Evolutionary conservation across 1,140 invertebrate genomes (phyloP), one percentile per base, ranked within the genome.

Genomic region (Drosophila mojavensis): DNA sequence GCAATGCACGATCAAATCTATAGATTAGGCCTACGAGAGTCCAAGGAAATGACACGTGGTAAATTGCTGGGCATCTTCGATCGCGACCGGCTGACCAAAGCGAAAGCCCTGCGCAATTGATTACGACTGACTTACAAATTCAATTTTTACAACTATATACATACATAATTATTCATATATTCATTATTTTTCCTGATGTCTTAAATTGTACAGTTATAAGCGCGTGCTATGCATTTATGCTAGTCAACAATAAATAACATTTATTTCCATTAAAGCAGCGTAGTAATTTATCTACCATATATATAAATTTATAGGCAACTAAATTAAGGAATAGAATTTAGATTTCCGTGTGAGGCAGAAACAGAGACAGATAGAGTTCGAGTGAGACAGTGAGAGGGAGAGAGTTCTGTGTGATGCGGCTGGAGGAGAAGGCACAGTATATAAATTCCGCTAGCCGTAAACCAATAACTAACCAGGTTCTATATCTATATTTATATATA

Each of bases 21-120:
- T 93, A 97, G 98, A 91, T 93, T 99, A 20, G 98, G 98, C 6
- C 92, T 98, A 11, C 97, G 98, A 91, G 98, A 99, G 94, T 96
- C 97, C 1, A 98, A 98, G 92, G 98, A 99, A 94, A 98, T 99
- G 96, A 98, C 98, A 0, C 94, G 98, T 78, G 98, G 98, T 41
- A 98, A 98, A 93, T 98, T 98, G 92, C 94, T 99, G 47, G 97
- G 98, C 93, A 97, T 99, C 85, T 96, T 96, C 81, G 94, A 81
- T 53, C 67, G 65, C 0, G 61, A 89, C 13, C 48, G 36, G 2
- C 20, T 55, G 28, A 48, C 45, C n/a, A 48, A 20, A 39, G 13
- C 30, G 15, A 41, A 54, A 63, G n/a, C 7, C 13, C 36, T 62
- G 26, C 54, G 5, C 26, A 30, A 55, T 24, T 47, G 20, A 65